Percentiles rank a stretch among this genome's conserved stretches.
Conservation (phyloP, 1,140 invertebrate genomes). For the Lasaia peninsularis region DNA sequence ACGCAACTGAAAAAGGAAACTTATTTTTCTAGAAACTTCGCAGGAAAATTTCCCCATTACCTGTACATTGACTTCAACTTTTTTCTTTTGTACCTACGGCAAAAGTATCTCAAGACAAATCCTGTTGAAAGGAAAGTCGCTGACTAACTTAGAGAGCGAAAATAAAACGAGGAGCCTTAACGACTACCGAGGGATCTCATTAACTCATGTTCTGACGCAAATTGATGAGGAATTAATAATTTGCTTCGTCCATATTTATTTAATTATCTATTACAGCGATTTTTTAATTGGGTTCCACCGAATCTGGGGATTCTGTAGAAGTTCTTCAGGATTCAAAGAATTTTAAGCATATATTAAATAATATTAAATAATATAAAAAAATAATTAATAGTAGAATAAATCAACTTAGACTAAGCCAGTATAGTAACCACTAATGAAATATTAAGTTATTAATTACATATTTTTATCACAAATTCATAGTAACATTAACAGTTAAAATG, state of each 20-base stretch:
- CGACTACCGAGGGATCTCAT: conserved; percentile 53
- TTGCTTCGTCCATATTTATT: neutral
- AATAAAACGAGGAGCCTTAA: conserved; percentile 49
- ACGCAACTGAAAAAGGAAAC: neutral
- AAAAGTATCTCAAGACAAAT: neutral
- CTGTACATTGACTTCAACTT: neutral
- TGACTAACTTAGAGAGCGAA: conserved; percentile 48
- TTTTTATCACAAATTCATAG: no score
- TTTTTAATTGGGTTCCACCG: no score
- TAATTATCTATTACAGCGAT: conserved; percentile 33
- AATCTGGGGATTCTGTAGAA: no score
- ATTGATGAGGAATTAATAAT: no score
- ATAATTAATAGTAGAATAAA: no score
- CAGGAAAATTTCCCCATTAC: neutral
- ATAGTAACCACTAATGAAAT: no score
- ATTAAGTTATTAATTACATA: no score
- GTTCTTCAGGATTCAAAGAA: no score
- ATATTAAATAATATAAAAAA: no score
- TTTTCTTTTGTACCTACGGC: neutral
- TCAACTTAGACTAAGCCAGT: no score
- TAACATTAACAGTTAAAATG: no score
- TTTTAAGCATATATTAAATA: no score
- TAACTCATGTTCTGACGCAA: conserved; percentile 27
- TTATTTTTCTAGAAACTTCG: neutral
- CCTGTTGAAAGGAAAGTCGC: conserved; percentile 37